Conservation (phyloP, 1,140 invertebrate species). For the Panulirus ornatus region DNA sequence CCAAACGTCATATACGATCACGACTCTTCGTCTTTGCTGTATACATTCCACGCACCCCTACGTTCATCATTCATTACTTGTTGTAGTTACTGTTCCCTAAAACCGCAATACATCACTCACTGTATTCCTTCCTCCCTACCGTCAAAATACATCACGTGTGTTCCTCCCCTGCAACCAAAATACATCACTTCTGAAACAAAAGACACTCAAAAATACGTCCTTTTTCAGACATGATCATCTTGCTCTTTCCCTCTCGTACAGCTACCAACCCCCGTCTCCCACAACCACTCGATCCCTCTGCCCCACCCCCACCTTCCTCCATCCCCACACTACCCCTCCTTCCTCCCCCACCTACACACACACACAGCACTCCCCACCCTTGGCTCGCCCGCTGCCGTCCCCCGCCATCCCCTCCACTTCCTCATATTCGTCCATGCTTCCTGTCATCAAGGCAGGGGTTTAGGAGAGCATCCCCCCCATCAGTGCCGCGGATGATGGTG, state of each 20-base stretch:
- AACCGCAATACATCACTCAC: background rate
- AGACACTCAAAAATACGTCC: no score
- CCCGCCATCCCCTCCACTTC: background rate
- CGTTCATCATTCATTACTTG: background rate
- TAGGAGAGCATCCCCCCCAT: background rate
- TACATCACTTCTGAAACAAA: no score
- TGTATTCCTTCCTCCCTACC: background rate
- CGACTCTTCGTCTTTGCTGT: no score
- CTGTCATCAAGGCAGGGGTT: background rate
- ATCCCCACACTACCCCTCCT: background rate
- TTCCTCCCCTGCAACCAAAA: no score
- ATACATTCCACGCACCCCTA: background rate
- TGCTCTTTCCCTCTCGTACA: background rate
- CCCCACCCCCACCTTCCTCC: background rate
- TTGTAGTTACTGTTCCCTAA: background rate
- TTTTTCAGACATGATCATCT: background rate
- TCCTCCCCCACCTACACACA: background rate
- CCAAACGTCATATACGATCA: no score
- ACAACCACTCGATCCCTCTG: background rate
- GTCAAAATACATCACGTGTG: no score
- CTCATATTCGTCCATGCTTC: background rate
- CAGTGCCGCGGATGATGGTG: background rate
- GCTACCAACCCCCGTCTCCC: background rate
- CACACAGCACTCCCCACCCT: background rate
- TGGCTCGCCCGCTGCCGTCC: background rate